phyloP scores from a whole-genome alignment of 2,888 invertebrate species.

The Athalia rosae region DNA sequence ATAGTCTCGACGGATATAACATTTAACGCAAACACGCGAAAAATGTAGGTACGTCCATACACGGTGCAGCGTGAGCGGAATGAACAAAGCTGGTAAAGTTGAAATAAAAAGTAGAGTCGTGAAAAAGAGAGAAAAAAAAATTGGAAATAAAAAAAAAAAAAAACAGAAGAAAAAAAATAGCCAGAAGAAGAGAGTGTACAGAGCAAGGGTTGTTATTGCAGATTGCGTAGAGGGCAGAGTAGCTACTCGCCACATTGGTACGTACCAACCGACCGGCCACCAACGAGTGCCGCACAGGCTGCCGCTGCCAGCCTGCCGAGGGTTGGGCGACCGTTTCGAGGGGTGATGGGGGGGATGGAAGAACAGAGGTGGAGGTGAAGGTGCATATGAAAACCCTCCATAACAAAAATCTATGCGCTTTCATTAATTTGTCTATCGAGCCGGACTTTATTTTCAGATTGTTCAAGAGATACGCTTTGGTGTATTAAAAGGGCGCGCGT shows the following conservation, averaged over 20 bases:
- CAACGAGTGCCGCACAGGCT: conserved; percentile 52
- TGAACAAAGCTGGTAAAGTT: conserved; percentile 49
- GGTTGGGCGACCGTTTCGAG: conserved; percentile 13
- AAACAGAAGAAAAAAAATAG: conserved; percentile 20
- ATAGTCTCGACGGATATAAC: conserved; percentile 18
- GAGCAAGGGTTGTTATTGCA: conserved; percentile 70
- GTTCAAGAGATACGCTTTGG: conserved; percentile 53
- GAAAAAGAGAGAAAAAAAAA: background rate
- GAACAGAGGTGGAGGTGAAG: conserved; percentile 12
- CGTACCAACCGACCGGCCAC: conserved; percentile 57
- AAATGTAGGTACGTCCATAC: conserved; percentile 50
- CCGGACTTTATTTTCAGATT: conserved; percentile 68
- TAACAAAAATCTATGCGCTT: conserved; percentile 70
- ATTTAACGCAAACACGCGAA: conserved; percentile 28
- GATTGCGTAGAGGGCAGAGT: conserved; percentile 67
- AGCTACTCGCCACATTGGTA: conserved; percentile 61
- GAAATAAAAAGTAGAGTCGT: conserved; percentile 48
- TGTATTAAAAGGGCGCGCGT: conserved; percentile 45
- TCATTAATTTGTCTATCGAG: conserved; percentile 64
- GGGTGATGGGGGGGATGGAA: background rate
- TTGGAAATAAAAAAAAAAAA: background rate
- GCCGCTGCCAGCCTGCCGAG: conserved; percentile 49
- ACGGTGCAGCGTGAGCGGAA: conserved; percentile 48
- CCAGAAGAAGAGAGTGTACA: conserved; percentile 49
- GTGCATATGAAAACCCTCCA: conserved; percentile 59